Evolutionary conservation across 1,140 invertebrate species (phyloP).

Genomic region (Drosophila lowei): DNA sequence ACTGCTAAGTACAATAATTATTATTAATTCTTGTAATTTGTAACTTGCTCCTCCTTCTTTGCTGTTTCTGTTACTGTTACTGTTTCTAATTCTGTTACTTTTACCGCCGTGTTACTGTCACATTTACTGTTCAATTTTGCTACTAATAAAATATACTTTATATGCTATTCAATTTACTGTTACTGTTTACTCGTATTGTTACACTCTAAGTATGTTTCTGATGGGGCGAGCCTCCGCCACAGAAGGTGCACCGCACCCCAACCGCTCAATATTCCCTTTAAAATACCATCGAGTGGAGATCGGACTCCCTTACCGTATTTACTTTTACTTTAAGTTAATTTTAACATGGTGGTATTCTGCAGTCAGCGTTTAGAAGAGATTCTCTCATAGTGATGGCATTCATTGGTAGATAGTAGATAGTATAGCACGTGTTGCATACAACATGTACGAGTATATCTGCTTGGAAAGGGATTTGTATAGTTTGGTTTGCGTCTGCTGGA

Average conservation of each 20-base stretch:
- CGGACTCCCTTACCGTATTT: constrained; percentile 41
- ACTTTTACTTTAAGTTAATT: constrained; percentile 49
- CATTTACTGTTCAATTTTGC: constrained; percentile 63
- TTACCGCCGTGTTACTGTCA: constrained; percentile 18
- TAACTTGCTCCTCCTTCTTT: constrained; percentile 37
- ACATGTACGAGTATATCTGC: constrained; percentile 2
- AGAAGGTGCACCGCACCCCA: constrained; percentile 27
- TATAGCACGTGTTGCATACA: not conserved
- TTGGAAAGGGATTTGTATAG: constrained; percentile 35
- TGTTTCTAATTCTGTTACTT: constrained; percentile 12
- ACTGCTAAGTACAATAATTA: constrained; percentile 60
- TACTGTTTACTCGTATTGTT: constrained; percentile 10
- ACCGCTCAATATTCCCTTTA: constrained; percentile 40
- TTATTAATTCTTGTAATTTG: constrained; percentile 50
- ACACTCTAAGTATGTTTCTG: constrained; percentile 56
- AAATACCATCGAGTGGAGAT: constrained; percentile 56
- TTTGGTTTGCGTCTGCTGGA: constrained; percentile 52
- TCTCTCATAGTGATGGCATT: constrained; percentile 77
- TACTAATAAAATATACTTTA: constrained; percentile 80
- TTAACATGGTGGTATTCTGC: constrained; percentile 82
- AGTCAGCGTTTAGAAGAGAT: constrained; percentile 82
- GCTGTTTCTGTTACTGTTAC: constrained; percentile 18
- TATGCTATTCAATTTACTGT: constrained; percentile 47
- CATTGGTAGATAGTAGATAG: constrained; percentile 27
- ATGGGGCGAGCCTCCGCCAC: constrained; percentile 41